Conservation (phyloP, 2,113 vertebrate species). For the Anhinga anhinga region DNA sequence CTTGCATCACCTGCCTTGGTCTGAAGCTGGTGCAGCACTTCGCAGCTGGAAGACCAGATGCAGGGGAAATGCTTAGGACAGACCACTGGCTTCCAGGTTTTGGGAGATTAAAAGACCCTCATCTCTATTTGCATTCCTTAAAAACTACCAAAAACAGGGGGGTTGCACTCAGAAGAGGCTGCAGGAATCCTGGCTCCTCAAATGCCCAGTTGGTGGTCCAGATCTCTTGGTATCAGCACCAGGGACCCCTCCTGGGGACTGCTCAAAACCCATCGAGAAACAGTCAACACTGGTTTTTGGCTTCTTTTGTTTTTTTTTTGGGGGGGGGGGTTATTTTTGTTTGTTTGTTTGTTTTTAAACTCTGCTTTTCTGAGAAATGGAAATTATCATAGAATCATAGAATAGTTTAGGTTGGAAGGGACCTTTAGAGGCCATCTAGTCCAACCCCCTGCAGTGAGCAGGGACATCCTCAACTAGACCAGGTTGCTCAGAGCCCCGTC, state of each 20-base stretch:
- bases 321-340: too few species aligned
- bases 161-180: neutral
- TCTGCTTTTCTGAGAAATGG: neutral
- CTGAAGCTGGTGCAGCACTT: neutral
- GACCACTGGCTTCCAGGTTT: neutral
- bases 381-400: too few species aligned
- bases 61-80: neutral
- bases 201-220: neutral
- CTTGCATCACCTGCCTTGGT: neutral
- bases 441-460: too few species aligned
- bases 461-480: too few species aligned
- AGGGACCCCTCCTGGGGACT: neutral
- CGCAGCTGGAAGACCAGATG: neutral
- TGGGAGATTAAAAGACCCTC: neutral
- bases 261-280: neutral
- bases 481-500: too few species aligned
- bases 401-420: too few species aligned
- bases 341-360: neutral
- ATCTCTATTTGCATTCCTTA: neutral
- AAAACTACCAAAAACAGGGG: neutral
- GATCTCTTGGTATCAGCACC: neutral
- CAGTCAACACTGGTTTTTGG: neutral
- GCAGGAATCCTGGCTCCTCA: neutral
- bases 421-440: too few species aligned
- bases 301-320: neutral